Conservation (phyloP, 2,888 invertebrate genomes). For the Dryobota labecula region DNA sequence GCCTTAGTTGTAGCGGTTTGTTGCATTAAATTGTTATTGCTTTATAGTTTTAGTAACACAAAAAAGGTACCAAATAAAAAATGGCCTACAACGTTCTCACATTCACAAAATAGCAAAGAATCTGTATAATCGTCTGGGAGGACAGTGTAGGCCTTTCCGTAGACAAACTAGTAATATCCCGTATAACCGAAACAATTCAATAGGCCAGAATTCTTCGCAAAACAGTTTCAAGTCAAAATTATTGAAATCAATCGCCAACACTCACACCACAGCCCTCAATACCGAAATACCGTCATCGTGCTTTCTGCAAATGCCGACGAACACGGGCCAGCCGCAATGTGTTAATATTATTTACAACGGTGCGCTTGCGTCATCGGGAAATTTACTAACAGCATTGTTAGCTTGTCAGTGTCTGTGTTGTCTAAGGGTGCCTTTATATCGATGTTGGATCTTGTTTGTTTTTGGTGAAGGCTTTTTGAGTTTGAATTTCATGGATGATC, state of each 20-base stretch:
- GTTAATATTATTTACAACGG: constrained; percentile 88
- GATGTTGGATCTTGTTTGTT: background rate
- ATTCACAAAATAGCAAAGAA: no score
- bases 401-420: constrained; percentile 26
- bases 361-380: constrained; percentile 79
- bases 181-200: background rate
- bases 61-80: no score
- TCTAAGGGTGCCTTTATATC: constrained; percentile 16
- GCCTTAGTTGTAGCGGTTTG: constrained; percentile 59
- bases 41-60: background rate
- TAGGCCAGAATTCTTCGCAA: background rate
- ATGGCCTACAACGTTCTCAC: no score
- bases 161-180: background rate
- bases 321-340: constrained; percentile 83
- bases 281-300: constrained; percentile 86
- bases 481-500: background rate
- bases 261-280: constrained; percentile 61
- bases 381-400: constrained; percentile 56
- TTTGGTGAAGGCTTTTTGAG: background rate
- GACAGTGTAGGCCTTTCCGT: no score
- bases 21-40: background rate
- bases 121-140: no score
- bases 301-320: constrained; percentile 84
- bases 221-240: background rate
- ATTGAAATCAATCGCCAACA: constrained; percentile 57